phyloP scores from a whole-genome alignment of 2,888 invertebrate species.

The Tachina fera region DNA sequence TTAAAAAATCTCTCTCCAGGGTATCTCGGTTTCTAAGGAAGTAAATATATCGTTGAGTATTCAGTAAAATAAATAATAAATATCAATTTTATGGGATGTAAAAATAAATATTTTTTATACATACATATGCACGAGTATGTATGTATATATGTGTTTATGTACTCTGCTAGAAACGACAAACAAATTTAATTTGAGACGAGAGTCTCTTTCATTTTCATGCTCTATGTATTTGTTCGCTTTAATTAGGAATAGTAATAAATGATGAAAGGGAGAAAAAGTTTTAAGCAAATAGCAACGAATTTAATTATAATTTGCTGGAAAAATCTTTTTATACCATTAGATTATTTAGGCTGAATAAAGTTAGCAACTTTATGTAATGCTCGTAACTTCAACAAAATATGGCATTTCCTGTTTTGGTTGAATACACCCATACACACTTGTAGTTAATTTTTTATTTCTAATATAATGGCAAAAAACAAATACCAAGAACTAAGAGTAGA shows the following conservation, averaged over 20 bases:
- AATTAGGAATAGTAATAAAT: constrained; percentile 16
- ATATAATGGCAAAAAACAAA: neutral
- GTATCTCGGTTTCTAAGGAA: neutral
- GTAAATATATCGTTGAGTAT: neutral
- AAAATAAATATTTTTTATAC: neutral
- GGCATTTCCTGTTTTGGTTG: constrained; percentile 41
- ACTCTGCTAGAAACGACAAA: no score
- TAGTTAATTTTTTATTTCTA: neutral
- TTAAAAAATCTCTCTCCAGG: neutral
- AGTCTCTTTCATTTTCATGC: neutral
- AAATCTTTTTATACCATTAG: neutral
- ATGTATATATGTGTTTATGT: no score
- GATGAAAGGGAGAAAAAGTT: neutral
- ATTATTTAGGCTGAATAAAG: constrained; percentile 26
- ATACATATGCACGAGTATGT: no score
- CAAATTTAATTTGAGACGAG: constrained; percentile 4
- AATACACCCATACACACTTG: neutral
- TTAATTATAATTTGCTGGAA: constrained; percentile 52
- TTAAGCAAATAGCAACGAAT: constrained; percentile 26
- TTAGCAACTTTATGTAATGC: constrained; percentile 21
- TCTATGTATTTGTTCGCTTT: neutral
- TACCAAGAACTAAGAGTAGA: neutral
- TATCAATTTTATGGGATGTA: neutral
- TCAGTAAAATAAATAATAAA: neutral
- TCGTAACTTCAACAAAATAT: constrained; percentile 31